Percentiles rank a stretch among this genome's conserved stretches.
These are phyloP conservation scores for Pogona vitticeps DNA, from an alignment of 2,113 vertebrate genomes.

Conservation along the genomic window DNA sequence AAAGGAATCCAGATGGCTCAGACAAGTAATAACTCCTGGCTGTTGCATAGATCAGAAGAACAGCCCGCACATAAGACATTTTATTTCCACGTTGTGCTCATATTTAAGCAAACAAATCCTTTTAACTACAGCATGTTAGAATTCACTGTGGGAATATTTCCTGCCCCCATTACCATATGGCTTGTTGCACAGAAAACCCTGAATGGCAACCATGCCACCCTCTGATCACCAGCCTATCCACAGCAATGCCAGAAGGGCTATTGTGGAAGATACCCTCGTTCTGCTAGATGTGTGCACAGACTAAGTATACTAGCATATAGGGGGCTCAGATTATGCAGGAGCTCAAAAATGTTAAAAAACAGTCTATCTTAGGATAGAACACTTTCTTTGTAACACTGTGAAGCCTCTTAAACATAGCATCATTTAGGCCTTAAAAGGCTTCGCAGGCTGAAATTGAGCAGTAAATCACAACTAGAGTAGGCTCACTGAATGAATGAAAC, in stretches of 20 bases:
- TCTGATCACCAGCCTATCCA: not conserved
- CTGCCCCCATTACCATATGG: not conserved
- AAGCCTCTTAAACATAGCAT: too few relatives aligned
- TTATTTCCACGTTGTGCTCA: constrained; percentile 28
- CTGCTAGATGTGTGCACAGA: too few relatives aligned
- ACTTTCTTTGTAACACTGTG: too few relatives aligned
- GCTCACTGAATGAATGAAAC: too few relatives aligned
- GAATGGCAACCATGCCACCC: not conserved
- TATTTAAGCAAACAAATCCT: not conserved
- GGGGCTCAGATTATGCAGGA: too few relatives aligned
- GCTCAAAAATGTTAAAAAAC: too few relatives aligned
- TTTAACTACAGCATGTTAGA: not conserved
- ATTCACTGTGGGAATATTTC: not conserved
- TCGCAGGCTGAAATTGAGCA: too few relatives aligned
- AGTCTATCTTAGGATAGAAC: too few relatives aligned
- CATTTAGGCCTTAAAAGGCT: too few relatives aligned
- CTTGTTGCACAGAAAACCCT: not conserved
- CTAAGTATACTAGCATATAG: too few relatives aligned
- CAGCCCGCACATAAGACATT: not conserved
- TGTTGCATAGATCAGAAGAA: constrained; percentile 8
- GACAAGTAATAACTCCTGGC: constrained; percentile 10
- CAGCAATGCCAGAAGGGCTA: not conserved
- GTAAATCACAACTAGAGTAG: too few relatives aligned
- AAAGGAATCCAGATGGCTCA: constrained; percentile 24
- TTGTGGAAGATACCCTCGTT: not conserved